Conservation (phyloP, 2,888 invertebrate genomes). For the Dorcus hopei region DNA sequence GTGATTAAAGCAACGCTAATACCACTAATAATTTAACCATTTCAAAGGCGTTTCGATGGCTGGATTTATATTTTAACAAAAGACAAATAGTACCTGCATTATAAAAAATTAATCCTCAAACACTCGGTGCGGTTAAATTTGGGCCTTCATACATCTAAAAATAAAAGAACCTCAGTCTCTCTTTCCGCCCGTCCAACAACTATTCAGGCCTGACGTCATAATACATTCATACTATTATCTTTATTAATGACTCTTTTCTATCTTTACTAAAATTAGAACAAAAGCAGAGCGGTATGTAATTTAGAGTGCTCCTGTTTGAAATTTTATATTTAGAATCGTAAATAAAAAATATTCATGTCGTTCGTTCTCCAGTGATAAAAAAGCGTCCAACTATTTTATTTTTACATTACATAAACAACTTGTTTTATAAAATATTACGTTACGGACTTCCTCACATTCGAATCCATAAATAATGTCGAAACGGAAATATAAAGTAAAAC, state of each 20-base stretch:
- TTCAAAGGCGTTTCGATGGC: constrained; percentile 12
- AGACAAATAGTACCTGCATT: constrained; percentile 6
- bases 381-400: constrained; percentile 4
- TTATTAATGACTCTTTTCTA: constrained; percentile 28
- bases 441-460: constrained; percentile 12
- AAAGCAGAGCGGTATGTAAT: constrained; percentile 24
- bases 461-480: constrained; percentile 2
- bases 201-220: constrained; percentile 22
- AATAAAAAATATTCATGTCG: constrained; percentile 16
- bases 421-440: constrained; percentile 16
- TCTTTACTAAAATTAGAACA: constrained; percentile 28
- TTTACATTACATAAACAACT: constrained; percentile 7
- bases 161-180: not conserved
- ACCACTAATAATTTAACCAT: constrained; percentile 10
- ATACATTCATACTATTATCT: constrained; percentile 29
- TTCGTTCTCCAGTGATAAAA: constrained; percentile 1
- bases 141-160: not conserved
- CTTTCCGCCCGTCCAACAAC: not conserved
- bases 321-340: constrained; percentile 20
- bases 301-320: constrained; percentile 25
- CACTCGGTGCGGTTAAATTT: not conserved
- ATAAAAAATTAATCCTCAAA: not conserved
- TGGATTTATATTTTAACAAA: constrained; percentile 12
- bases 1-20: constrained; percentile 12
- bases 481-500: too few relatives aligned